Percentiles rank a stretch among this genome's conserved stretches.
phyloP scores from a whole-genome alignment of 2,888 invertebrate species.

The Drosophila prostipennis region DNA sequence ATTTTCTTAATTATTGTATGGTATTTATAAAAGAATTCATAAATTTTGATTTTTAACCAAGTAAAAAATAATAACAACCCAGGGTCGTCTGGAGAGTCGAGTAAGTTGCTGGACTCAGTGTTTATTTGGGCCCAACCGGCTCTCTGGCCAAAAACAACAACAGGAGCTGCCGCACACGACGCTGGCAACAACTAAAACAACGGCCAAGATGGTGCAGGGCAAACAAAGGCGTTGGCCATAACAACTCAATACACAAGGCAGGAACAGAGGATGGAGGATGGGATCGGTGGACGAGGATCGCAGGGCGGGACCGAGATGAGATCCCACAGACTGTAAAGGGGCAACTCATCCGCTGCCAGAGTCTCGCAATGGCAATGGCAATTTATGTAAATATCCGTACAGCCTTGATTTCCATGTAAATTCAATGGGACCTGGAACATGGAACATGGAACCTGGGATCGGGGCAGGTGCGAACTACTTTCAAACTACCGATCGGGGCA shows the following conservation, averaged over 20 bases:
- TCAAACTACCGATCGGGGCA: slow-evolving; percentile 50
- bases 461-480: slow-evolving; percentile 73
- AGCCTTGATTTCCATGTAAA: slow-evolving; percentile 72
- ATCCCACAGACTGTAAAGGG: slow-evolving; percentile 7
- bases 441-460: neutral
- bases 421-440: slow-evolving; percentile 1
- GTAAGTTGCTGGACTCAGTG: slow-evolving; percentile 43
- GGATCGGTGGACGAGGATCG: neutral
- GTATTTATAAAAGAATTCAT: no score
- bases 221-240: slow-evolving; percentile 78
- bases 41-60: no score
- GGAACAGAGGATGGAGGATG: slow-evolving; percentile 6
- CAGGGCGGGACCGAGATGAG: slow-evolving; percentile 20
- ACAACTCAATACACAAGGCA: slow-evolving; percentile 72
- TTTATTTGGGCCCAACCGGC: slow-evolving; percentile 77
- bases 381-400: slow-evolving; percentile 64
- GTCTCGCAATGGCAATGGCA: slow-evolving; percentile 43
- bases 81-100: slow-evolving; percentile 14
- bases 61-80: no score
- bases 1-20: no score
- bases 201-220: slow-evolving; percentile 52
- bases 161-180: slow-evolving; percentile 71
- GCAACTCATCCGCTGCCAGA: slow-evolving; percentile 2
- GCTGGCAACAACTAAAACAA: slow-evolving; percentile 51
- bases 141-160: slow-evolving; percentile 45